Base-by-base conservation (phyloP, 2,888 invertebrate genomes). In the Drosophila neotestacea region DNA sequence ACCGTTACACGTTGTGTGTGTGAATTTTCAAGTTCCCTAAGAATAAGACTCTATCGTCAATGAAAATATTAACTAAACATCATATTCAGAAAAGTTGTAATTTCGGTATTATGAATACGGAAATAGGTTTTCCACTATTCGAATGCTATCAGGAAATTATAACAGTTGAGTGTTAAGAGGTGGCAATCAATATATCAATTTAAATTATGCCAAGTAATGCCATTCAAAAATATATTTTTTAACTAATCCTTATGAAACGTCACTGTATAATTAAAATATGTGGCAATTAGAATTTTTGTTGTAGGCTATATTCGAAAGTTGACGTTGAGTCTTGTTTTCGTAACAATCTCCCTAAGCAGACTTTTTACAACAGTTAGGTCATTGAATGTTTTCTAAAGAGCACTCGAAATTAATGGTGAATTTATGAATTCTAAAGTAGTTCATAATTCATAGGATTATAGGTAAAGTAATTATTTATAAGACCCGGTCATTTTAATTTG, bases 141-240 rank as follows among this genome's bases (percentile, higher is more conserved):
- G 50, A 48, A 63, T 55, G 42, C 34, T 50, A 39, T 27, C 28
- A 48, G 65, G 54, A 59, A 58, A 62, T 62, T 10, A 39, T 51
- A 67, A 67, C 66, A 41, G 63, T 63, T 68, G 41, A 62, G 10
- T 46, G 61, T n/a, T 46, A 13, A 10, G 10, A 47, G 34, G 0
- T 38, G 27, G 16, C 5, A 36, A 51, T 38, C 6, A 50, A 51
- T 16, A 16, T 16, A 42, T 16, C 36, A 9, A 42, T 16, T 36
- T 41, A 10, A 39, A 13, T 41, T 11, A 32, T 16, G 7, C 44
- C 9, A 13, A 38, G 38, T 39, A 38, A 11, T 50, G 47, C 32
- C 48, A 16, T 38, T 50, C 50, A 10, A 16, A 10, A 36, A 6
- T 34, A 10, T 46, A 28, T 11, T 34, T 28, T 9, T 30, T n/a